Evolutionary conservation across 2,113 vertebrate genomes (phyloP), one percentile per base, ranked within the genome.

Genomic region (Gallinago media): DNA sequence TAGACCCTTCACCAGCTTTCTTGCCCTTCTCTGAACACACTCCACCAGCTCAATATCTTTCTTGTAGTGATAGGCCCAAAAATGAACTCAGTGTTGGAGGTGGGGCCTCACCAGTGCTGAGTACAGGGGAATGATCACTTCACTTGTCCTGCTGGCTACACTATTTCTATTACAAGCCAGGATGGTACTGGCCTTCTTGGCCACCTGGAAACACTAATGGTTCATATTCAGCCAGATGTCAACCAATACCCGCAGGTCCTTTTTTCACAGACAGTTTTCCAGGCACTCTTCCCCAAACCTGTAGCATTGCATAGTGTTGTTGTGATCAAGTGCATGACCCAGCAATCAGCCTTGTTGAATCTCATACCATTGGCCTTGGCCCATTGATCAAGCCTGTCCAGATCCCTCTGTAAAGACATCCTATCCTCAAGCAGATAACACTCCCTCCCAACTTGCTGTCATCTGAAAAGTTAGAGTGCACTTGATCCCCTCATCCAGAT

Each of bases 171-270:
- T 23, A 11, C 15, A 81, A 9, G 12, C 42, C n/a, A 47, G n/a
- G n/a, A 38, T 47, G 7, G 4, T 25, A 2, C 19, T 56, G 19
- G 31, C 8, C 13, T 42, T 26, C 46, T 32, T 65, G 47, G 9
- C 20, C 16, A 56, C 40, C 9, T 25, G 63, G 9, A 42, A 21
- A 32, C 9, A 71, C 15, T 75, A 5, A 0, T 4, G 5, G 18
- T 9, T 76, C 15, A 15, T 22, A 3, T 71, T 81, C 26, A 59
- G 4, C 9, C 1, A 1, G 12, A 19, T 44, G 12, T 54, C 0
- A 0, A 54, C 4, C 25, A 47, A 9, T 3, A 54, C 6, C 7
- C 7, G 6, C 17, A 9, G 8, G 15, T 36, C 4, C 1, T 85
- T 80, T 47, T 47, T 36, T 0, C 0, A 4, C 2, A 1, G 8